Percentiles rank a stretch among this genome's conserved stretches.
These are phyloP conservation scores for Heliothis peltigera DNA, from an alignment of 2,888 invertebrate species.

Conservation along the genomic window DNA sequence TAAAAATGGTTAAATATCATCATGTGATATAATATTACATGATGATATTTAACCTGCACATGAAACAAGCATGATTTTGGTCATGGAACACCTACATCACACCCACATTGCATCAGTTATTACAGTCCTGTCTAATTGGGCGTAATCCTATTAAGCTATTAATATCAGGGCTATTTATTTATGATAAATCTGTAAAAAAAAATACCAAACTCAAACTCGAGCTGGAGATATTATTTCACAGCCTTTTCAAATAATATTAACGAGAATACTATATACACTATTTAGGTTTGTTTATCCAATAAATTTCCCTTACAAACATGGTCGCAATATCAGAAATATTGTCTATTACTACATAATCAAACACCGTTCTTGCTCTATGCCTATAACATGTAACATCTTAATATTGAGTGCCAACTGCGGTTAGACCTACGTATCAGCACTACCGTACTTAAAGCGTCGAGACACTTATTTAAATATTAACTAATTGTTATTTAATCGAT, in stretches of 20 bases:
- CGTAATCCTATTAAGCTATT: background rate
- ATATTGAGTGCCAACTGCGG: background rate
- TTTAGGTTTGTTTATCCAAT: too few relatives aligned
- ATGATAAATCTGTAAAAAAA: background rate
- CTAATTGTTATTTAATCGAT: conserved; percentile 1
- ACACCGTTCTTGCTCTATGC: background rate
- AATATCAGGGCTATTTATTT: background rate
- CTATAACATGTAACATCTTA: background rate
- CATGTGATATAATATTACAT: too few relatives aligned
- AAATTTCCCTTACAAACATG: background rate
- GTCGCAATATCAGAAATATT: background rate
- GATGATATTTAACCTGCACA: too few relatives aligned
- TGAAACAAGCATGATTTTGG: background rate
- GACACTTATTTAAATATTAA: background rate
- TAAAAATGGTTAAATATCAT: too few relatives aligned
- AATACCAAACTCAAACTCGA: background rate
- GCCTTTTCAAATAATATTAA: too few relatives aligned
- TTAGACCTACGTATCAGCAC: background rate
- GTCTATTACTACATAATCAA: background rate
- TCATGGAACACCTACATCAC: background rate
- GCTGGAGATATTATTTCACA: too few relatives aligned
- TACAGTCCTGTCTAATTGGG: background rate
- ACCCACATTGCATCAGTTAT: background rate
- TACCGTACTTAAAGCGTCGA: background rate
- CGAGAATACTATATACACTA: too few relatives aligned